Base-by-base conservation (phyloP, 2,113 vertebrate species). In the Delphinapterus leucas region DNA sequence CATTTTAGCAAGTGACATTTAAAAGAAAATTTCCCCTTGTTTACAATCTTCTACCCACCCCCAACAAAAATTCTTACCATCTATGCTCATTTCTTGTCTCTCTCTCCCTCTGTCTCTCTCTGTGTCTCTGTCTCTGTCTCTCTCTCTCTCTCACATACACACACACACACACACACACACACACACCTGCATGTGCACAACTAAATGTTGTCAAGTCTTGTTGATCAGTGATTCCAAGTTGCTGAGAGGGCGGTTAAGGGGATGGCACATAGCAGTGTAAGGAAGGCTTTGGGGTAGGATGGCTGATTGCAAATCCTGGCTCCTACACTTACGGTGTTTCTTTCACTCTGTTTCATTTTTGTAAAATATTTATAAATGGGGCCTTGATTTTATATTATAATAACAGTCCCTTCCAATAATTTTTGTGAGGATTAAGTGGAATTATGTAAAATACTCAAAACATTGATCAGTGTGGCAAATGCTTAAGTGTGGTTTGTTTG, bases 341-440 rank as follows among this genome's bases (percentile, higher is more conserved):
- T 36, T 74, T 74, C 31, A 33, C 26, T 44, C 3, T 86, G 33
- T 44, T 31, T 81, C 47, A n/a, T 44, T 60, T 47, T 77, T 55
- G 20, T 58, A 61, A 92, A 79, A 85, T 77, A 90, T 73, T 87
- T 83, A 63, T 70, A 93, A 65, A 70, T 74, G 70, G 12, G 61
- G 49, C 17, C 79, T 60, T 89, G 83, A 86, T 95, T 90, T 89
- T 92, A 81, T 85, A 28, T 96, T 96, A 41, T 88, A 77, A 92
- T 58, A 90, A 63, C 31, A 14, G 47, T 85, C 26, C 15, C 53
- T 90, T 83, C 8, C 55, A 74, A 36, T 81, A 89, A 85, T 38
- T 84, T 60, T 79, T 41, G 21, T 60, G 18, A 96, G 5, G 21
- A 79, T 74, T 55, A 87, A 79, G 6, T 74, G 28, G 6, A 76